Percentiles rank a stretch among this genome's conserved stretches.
phyloP scores from a whole-genome alignment of 2,113 vertebrate genomes.

The Ciconia stormi region DNA sequence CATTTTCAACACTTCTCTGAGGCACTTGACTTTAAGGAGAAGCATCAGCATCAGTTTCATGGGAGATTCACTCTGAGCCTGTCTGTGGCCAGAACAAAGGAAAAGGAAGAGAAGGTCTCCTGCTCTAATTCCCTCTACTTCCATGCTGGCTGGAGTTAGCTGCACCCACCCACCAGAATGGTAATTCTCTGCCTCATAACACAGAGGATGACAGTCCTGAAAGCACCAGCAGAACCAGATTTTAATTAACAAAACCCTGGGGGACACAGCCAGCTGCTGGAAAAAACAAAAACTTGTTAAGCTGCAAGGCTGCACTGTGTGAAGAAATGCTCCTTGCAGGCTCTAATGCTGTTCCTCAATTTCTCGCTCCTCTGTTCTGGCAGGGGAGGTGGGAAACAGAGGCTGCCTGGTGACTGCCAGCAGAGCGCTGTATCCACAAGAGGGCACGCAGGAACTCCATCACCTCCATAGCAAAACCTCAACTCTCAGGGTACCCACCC shows the following conservation, averaged over 20 bases:
- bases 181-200: conserved; percentile 56
- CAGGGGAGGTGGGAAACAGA: background rate
- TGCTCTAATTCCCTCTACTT: background rate
- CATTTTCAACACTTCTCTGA: background rate
- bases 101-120: background rate
- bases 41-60: background rate
- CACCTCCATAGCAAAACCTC: background rate
- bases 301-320: background rate
- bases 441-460: conserved; percentile 41
- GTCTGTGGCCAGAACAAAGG: conserved; percentile 24
- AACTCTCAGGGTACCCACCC: background rate
- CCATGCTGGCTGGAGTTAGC: background rate
- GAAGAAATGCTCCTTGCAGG: background rate
- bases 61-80: background rate
- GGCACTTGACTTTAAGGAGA: background rate
- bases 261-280: conserved; percentile 51
- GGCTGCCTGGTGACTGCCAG: background rate
- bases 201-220: conserved; percentile 21
- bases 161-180: background rate
- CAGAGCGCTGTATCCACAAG: conserved; percentile 2
- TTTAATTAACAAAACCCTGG: conserved; percentile 58
- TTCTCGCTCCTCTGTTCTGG: background rate
- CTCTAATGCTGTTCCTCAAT: background rate
- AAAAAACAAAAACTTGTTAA: background rate
- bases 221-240: conserved; percentile 42